Conservation (phyloP, 2,797 vertebrate species). For the Coreius guichenoti region DNA sequence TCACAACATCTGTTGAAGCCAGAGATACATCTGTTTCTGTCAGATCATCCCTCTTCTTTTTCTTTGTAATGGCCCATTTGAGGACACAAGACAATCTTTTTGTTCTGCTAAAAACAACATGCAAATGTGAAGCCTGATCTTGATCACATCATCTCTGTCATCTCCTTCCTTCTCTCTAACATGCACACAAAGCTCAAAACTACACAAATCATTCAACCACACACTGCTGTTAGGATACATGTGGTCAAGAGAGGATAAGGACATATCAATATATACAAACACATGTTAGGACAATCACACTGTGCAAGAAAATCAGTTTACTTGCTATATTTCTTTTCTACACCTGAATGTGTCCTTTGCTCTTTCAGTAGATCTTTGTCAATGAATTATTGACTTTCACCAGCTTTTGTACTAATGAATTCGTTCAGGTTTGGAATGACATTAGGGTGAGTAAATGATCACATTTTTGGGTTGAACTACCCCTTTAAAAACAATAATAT, state of each 20-base stretch:
- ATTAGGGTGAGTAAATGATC: no score
- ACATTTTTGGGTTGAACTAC: no score
- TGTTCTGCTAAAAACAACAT: conserved; percentile 40
- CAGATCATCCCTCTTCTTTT: conserved; percentile 1
- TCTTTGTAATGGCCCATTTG: conserved; percentile 25
- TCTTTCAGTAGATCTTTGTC: not conserved
- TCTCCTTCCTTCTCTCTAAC: conserved; percentile 12
- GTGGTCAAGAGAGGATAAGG: not conserved
- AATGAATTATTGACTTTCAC: not conserved
- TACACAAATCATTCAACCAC: not conserved
- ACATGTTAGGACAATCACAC: not conserved
- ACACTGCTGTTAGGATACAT: not conserved
- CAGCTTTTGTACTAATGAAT: not conserved
- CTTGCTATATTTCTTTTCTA: not conserved
- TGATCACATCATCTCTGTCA: conserved; percentile 27
- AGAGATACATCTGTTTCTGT: conserved; percentile 12
- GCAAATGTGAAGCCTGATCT: conserved; percentile 44
- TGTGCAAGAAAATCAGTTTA: not conserved
- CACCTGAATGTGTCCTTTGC: not conserved
- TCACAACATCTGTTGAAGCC: conserved; percentile 13
- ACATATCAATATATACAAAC: not conserved
- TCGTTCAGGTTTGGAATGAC: no score
- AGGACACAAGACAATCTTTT: conserved; percentile 31
- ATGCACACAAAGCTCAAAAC: conserved; percentile 17
- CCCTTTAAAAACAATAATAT: no score